Evolutionary conservation across 2,113 vertebrate genomes (phyloP).

Genomic region (Colius striatus): DNA sequence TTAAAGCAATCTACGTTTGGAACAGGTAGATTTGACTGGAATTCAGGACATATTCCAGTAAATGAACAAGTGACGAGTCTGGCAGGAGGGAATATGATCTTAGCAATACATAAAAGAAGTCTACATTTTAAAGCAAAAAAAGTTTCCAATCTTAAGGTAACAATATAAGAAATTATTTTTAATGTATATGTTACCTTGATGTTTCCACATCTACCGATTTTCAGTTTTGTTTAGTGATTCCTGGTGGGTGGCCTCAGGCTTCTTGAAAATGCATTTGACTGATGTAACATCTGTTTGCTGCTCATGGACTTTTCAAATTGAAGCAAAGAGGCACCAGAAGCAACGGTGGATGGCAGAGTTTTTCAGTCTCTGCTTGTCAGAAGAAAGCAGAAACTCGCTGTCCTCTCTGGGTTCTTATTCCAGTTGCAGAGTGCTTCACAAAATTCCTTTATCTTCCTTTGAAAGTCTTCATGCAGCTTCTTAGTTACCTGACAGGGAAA

Average conservation of each 20-base stretch:
- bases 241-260: not conserved
- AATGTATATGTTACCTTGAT: not conserved
- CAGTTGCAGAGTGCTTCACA: not conserved
- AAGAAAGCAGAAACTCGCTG: not conserved
- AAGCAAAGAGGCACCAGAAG: not conserved
- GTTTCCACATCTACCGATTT: not conserved
- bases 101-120: not conserved
- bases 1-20: not conserved
- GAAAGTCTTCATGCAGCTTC: not conserved
- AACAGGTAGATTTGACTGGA: not conserved
- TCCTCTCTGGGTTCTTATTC: not conserved
- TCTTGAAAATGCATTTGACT: not conserved
- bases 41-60: not conserved
- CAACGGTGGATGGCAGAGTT: not conserved
- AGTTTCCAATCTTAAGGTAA: not conserved
- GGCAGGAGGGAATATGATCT: not conserved
- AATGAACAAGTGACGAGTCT: not conserved
- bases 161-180: not conserved
- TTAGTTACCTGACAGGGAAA: not conserved
- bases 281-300: not conserved
- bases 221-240: not conserved
- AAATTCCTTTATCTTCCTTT: not conserved
- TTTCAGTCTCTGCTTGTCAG: not conserved
- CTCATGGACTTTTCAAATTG: not conserved
- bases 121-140: not conserved